Base-by-base conservation (phyloP, 1,140 invertebrate species). In the Teleopsis dalmanni region DNA sequence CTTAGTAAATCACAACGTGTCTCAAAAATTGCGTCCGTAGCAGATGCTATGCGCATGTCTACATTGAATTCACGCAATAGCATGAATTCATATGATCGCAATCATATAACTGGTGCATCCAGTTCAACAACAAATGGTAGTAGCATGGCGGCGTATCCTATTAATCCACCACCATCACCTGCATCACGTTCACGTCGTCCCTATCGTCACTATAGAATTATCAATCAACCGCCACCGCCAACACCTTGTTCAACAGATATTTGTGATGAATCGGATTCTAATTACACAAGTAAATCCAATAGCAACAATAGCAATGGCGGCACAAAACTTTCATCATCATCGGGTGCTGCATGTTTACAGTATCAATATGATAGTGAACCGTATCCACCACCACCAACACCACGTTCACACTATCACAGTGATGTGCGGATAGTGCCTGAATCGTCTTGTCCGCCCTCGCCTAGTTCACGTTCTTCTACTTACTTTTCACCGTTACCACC, bases 201-300 rank as follows among this genome's bases (percentile, higher is more conserved):
- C 1, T 87, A 88, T 66, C 76, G 84, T 19, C 82, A 85, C 61
- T 88, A 91, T 66, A 80, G 84, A 53, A 80, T 79, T 16, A 82
- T 83, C 23, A 88, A 91, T 73, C 82, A 87, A 55, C 89, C 89
- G 2, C 92, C 92, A 14, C 91, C 91, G 2, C 91, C 91, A 4
- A 95, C 92, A 7, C 92, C 93, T 0, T 95, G 91, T 67, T 91
- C 88, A 55, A 95, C 93, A 3, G 92, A 95, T 66, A 87, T 94
- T 10, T 92, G 87, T 67, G 88, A 93, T 60, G 91, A 94, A 57
- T 88, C 85, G 3, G 88, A 91, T 60, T 82, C 77, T 36, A 81
- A 83, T 59, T 83, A 83, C 57, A 73, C 70, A 9, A 63, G 70
- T 52, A 66, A 64, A 42, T 62, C 65, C 31, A 72, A 66, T 50